Conservation (phyloP, 1,140 invertebrate genomes). For the Pseudomyrmex dendroicus region DNA sequence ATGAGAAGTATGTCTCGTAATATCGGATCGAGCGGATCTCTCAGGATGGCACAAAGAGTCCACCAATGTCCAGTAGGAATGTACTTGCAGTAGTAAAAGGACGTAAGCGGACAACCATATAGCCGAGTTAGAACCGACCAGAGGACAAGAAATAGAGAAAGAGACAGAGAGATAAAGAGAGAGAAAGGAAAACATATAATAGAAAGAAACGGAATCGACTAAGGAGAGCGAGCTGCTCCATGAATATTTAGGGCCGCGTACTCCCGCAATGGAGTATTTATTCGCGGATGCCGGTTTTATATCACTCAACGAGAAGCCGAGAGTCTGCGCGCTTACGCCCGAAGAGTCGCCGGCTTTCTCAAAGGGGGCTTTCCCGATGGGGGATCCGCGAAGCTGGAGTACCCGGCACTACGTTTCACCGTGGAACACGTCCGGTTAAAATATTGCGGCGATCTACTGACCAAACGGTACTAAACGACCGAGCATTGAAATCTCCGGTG, state of each 20-base stretch:
- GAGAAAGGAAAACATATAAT: neutral
- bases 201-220: slow-evolving; percentile 15
- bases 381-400: slow-evolving; percentile 61
- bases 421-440: slow-evolving; percentile 56
- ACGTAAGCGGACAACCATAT: slow-evolving; percentile 50
- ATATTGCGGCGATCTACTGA: slow-evolving; percentile 58
- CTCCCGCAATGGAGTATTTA: slow-evolving; percentile 77
- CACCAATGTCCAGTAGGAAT: slow-evolving; percentile 57
- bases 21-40: slow-evolving; percentile 60
- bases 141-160: slow-evolving; percentile 36
- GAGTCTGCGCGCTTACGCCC: slow-evolving; percentile 56
- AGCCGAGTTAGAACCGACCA: slow-evolving; percentile 45
- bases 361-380: slow-evolving; percentile 70
- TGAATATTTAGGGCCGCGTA: slow-evolving; percentile 74
- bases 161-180: slow-evolving; percentile 8
- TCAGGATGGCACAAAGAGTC: slow-evolving; percentile 50
- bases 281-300: slow-evolving; percentile 74
- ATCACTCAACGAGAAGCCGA: slow-evolving; percentile 70
- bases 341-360: slow-evolving; percentile 61
- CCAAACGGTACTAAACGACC: slow-evolving; percentile 20
- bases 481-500: neutral
- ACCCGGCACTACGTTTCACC: slow-evolving; percentile 62
- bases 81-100: slow-evolving; percentile 48
- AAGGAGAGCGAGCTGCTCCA: slow-evolving; percentile 63
- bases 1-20: slow-evolving; percentile 51